phyloP scores from a whole-genome alignment of 2,113 vertebrate species.

The Aspidoscelis tigris region DNA sequence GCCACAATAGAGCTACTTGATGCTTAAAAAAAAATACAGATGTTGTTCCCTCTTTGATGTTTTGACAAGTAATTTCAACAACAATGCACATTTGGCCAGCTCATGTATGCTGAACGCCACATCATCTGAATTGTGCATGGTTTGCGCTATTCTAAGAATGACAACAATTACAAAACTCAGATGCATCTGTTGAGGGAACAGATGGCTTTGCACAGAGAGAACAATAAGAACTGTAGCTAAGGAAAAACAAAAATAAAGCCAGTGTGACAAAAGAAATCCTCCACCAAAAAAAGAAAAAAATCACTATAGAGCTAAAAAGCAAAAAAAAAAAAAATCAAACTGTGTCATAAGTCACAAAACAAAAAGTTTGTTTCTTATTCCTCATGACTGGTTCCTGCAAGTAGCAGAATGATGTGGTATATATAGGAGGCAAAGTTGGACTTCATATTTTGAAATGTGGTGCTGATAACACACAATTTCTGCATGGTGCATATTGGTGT shows the following conservation, averaged over 20 bases:
- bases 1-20: constrained; percentile 48
- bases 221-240: constrained; percentile 62
- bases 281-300: constrained; percentile 1
- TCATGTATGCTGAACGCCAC: constrained; percentile 61
- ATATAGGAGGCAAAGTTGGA: background rate
- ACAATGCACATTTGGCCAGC: constrained; percentile 71
- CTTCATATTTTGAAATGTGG: no score
- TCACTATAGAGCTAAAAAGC: constrained; percentile 30
- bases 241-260: constrained; percentile 38
- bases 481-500: background rate
- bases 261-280: constrained; percentile 48
- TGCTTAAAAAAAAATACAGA: constrained; percentile 75
- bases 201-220: constrained; percentile 68
- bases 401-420: background rate
- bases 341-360: background rate
- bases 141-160: constrained; percentile 75
- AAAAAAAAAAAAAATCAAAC: constrained; percentile 2
- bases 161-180: constrained; percentile 74
- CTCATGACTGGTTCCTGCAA: background rate
- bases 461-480: no score
- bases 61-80: constrained; percentile 76
- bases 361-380: background rate
- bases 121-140: constrained; percentile 66
- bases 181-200: constrained; percentile 76
- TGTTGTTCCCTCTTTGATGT: constrained; percentile 69